Evolutionary conservation across 2,113 vertebrate genomes (phyloP).

Genomic region (Haemorhous mexicanus): DNA sequence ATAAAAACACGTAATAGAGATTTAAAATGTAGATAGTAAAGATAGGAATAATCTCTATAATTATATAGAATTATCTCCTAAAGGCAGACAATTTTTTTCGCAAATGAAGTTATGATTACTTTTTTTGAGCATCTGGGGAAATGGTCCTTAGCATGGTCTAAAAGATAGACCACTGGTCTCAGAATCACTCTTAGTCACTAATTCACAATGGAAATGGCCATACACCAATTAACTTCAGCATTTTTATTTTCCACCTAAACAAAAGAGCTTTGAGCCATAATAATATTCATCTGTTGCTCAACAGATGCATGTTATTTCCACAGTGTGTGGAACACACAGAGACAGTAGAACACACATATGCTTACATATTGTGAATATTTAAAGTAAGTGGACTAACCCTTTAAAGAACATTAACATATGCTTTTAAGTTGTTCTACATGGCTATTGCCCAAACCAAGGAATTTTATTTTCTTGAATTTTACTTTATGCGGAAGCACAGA

Average conservation of each 20-base stretch:
- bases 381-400: background rate
- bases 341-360: background rate
- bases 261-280: background rate
- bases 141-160: background rate
- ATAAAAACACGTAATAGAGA: background rate
- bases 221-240: background rate
- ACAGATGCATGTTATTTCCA: background rate
- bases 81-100: background rate
- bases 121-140: background rate
- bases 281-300: background rate
- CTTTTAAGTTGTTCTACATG: background rate
- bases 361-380: background rate
- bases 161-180: background rate
- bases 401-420: background rate
- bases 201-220: background rate
- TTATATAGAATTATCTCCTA: background rate
- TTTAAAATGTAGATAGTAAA: conserved; percentile 3
- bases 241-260: background rate
- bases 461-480: background rate
- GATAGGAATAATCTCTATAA: background rate
- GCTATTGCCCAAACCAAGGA: background rate
- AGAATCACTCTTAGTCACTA: background rate
- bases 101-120: background rate
- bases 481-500: background rate
- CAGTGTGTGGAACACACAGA: background rate